Percentiles rank a stretch among this genome's conserved stretches.
phyloP scores from a whole-genome alignment of 2,113 vertebrate genomes.

The Pristiophorus japonicus region DNA sequence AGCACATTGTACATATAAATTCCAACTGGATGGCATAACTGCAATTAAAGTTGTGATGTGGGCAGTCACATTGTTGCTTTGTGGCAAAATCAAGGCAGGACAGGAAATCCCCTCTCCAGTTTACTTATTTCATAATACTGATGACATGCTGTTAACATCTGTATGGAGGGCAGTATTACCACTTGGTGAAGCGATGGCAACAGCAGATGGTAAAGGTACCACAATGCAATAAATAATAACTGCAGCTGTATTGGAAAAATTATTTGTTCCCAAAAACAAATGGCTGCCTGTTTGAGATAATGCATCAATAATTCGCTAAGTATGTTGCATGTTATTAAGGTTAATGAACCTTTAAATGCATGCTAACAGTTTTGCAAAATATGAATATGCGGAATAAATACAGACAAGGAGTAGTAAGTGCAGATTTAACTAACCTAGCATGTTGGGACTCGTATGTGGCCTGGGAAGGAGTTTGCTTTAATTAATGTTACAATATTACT shows the following conservation, averaged over 20 bases:
- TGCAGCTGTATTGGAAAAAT: neutral
- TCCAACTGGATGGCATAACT: neutral
- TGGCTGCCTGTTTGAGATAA: neutral
- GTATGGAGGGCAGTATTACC: neutral
- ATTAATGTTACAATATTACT: no score
- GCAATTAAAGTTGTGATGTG: neutral
- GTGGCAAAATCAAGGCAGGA: neutral
- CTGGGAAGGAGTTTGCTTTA: no score
- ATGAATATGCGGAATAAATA: neutral
- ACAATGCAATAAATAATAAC: neutral
- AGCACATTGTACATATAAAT: neutral
- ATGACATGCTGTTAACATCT: neutral
- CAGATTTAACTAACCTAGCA: no score
- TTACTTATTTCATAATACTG: neutral
- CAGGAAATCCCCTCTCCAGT: no score
- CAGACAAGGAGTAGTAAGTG: neutral
- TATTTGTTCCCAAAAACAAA: neutral
- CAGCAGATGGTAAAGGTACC: neutral
- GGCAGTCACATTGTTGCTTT: neutral
- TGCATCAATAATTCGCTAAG: neutral
- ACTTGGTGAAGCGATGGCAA: neutral
- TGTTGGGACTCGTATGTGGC: no score
- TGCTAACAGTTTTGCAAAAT: neutral
- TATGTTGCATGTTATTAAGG: neutral
- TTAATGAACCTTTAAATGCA: neutral